A percentile compares a stretch with the other conserved stretches of the same genome.
Conservation (phyloP, 2,113 vertebrate genomes). For the Empidonax traillii region DNA sequence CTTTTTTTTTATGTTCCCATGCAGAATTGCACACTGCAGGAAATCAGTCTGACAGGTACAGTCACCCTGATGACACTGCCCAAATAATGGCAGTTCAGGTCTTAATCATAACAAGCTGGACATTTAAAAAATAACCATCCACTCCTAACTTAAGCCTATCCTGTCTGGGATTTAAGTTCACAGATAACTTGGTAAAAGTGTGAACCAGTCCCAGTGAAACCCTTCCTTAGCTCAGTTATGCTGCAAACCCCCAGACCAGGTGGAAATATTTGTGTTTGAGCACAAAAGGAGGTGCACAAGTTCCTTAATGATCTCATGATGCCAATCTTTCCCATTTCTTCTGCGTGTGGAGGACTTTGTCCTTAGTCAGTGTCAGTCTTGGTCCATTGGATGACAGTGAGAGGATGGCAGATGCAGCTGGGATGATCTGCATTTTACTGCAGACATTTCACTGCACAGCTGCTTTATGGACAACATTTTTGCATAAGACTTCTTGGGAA, state of each 20-base stretch:
- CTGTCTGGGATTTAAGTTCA: background rate
- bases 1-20: background rate
- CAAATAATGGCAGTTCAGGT: background rate
- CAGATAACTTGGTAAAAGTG: background rate
- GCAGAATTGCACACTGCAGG: background rate
- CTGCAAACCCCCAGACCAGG: background rate
- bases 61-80: background rate
- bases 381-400: background rate
- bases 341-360: background rate
- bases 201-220: background rate
- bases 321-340: background rate
- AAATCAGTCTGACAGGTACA: background rate
- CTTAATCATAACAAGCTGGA: background rate
- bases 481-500: background rate
- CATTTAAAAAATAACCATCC: background rate
- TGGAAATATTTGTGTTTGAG: background rate
- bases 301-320: background rate
- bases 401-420: background rate
- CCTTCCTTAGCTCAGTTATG: background rate
- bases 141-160: rapidly evolving
- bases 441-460: background rate
- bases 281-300: background rate
- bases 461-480: background rate
- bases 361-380: background rate
- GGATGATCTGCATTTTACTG: background rate